Evolutionary conservation across 2,113 vertebrate genomes (phyloP).

Genomic region (Indri indri): DNA sequence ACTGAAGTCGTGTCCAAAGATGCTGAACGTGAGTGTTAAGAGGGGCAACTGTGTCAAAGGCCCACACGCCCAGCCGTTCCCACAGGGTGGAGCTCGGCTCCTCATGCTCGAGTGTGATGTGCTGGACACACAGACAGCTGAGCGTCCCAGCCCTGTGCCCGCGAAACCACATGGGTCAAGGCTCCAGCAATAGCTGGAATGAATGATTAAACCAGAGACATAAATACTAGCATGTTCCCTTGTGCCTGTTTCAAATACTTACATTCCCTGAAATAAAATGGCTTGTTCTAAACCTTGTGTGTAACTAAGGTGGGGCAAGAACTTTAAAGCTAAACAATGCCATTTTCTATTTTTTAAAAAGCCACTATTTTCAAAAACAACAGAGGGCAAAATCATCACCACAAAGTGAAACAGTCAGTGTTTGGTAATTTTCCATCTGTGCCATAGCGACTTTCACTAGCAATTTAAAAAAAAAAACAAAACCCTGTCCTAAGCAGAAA

Average conservation of each 20-base stretch:
- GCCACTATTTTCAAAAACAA: neutral
- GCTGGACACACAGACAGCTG: neutral
- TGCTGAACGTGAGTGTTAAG: no score
- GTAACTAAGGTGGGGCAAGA: neutral
- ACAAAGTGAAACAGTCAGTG: neutral
- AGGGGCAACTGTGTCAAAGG: neutral
- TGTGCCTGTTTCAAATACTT: neutral
- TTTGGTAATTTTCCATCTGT: conserved; percentile 42
- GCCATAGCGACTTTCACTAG: neutral
- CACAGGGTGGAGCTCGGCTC: no score
- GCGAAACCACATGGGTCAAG: neutral
- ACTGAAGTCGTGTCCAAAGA: neutral
- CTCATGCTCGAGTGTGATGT: neutral
- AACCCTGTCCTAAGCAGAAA: conserved; percentile 43
- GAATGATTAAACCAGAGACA: neutral
- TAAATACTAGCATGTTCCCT: neutral
- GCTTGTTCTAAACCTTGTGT: neutral
- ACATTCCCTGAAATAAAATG: neutral
- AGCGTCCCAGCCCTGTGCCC: neutral
- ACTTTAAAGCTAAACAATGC: neutral
- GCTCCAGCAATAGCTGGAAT: neutral
- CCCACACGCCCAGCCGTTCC: neutral
- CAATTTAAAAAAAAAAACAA: neutral
- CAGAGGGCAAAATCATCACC: neutral
- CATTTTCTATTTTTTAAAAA: neutral